Evolutionary conservation across 2,888 invertebrate species (phyloP).

Genomic region (Pterostichus niger): DNA sequence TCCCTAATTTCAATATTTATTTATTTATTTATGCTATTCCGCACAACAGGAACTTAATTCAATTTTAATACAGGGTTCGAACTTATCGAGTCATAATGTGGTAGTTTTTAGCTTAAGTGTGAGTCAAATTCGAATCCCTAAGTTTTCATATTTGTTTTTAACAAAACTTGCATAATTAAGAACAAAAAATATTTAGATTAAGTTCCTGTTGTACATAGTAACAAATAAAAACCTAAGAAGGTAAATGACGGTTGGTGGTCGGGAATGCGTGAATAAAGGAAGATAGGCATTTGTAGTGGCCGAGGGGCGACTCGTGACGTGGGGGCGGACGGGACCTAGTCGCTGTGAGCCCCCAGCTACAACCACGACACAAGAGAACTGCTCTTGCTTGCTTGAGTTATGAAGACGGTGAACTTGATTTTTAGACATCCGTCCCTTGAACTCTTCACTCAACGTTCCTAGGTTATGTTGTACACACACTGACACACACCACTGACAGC

Average conservation of each 20-base stretch:
- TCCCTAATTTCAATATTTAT: no score
- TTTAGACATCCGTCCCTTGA: slow-evolving; percentile 24
- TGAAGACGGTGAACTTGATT: slow-evolving; percentile 31
- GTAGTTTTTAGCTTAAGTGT: no score
- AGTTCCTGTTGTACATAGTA: neutral
- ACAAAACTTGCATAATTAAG: no score
- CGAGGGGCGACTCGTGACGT: slow-evolving; percentile 34
- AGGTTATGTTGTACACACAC: no score
- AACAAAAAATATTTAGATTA: no score
- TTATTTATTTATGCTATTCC: no score
- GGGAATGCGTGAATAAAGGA: slow-evolving; percentile 2
- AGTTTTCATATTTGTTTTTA: no score
- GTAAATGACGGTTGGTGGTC: neutral
- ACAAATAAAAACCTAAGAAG: neutral
- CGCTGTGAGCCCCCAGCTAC: neutral
- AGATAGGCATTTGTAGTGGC: neutral
- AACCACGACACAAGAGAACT: neutral
- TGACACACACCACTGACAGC: no score
- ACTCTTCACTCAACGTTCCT: slow-evolving; percentile 32
- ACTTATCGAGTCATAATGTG: no score
- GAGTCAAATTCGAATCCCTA: no score
- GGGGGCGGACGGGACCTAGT: neutral
- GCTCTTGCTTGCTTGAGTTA: neutral
- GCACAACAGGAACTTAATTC: no score
- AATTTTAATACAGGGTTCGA: no score